These are phyloP conservation scores for Lycocerus yunnanus DNA, from an alignment of 2,888 invertebrate species.

Conservation along the genomic window DNA sequence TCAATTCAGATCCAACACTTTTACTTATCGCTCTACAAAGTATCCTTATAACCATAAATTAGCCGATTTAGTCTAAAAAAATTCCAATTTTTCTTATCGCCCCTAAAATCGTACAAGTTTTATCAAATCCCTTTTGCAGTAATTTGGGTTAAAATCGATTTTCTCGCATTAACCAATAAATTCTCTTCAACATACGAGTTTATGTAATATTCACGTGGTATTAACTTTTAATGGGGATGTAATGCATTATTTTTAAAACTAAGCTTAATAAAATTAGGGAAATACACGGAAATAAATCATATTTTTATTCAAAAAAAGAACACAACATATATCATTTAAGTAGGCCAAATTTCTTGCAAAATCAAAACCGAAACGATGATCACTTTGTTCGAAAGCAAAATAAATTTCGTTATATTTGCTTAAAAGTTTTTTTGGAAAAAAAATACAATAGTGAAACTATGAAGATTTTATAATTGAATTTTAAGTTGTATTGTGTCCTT, in stretches of 20 bases:
- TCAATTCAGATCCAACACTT: background rate
- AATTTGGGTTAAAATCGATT: background rate
- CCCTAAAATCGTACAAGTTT: background rate
- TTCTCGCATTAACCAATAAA: background rate
- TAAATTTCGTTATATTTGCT: too few species aligned
- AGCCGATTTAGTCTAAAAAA: background rate
- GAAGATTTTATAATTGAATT: background rate
- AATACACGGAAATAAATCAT: background rate
- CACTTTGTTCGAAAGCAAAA: too few species aligned
- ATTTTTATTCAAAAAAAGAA: background rate
- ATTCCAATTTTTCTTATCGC: background rate
- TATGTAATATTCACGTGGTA: background rate
- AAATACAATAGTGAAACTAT: background rate
- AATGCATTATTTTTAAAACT: background rate
- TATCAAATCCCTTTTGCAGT: background rate
- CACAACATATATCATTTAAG: background rate
- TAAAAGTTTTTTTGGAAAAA: background rate
- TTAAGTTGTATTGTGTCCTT: background rate
- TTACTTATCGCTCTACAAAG: background rate
- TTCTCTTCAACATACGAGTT: background rate
- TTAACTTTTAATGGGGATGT: background rate
- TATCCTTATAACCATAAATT: background rate
- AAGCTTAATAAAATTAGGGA: background rate
- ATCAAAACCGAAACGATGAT: background rate
- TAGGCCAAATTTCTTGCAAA: background rate